These are phyloP conservation scores for Setophaga kirtlandii DNA, from an alignment of 2,113 vertebrate genomes.

Conservation along the genomic window DNA sequence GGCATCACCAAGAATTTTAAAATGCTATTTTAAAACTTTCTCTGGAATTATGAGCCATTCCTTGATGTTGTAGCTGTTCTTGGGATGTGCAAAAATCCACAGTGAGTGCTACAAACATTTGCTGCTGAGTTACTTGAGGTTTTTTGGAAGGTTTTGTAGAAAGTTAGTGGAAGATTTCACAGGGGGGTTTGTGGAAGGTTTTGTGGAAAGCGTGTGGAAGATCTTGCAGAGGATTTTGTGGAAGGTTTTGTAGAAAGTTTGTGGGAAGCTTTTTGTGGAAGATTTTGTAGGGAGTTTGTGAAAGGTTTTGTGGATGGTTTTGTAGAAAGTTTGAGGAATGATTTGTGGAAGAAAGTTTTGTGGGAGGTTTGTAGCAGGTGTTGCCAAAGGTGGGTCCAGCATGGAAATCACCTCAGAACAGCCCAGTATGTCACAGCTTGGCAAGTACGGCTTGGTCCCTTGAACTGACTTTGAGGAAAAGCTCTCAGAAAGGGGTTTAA, in stretches of 20 bases:
- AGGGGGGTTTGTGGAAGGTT: background rate
- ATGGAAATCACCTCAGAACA: background rate
- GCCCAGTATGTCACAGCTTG: accelerated
- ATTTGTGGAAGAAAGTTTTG: background rate
- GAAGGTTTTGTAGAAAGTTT: background rate
- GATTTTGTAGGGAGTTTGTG: background rate
- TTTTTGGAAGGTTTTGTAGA: background rate
- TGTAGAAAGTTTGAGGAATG: background rate
- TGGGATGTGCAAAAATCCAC: background rate
- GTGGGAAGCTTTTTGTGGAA: background rate
- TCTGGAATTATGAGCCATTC: background rate
- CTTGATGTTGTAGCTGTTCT: no score
- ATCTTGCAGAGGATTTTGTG: background rate
- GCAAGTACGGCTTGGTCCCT: accelerated
- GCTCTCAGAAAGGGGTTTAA: background rate
- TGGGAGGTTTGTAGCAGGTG: background rate
- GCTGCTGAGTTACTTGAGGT: accelerated
- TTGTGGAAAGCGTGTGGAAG: background rate
- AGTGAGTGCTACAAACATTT: background rate
- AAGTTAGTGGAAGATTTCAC: background rate
- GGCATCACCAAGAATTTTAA: accelerated
- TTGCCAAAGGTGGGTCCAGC: background rate
- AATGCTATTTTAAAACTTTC: background rate
- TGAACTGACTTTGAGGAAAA: background rate
- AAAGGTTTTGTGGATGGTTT: background rate